Evolutionary conservation across 2,797 vertebrate species (phyloP), one percentile per base, ranked within the genome.

Genomic region (Ceryle rudis): DNA sequence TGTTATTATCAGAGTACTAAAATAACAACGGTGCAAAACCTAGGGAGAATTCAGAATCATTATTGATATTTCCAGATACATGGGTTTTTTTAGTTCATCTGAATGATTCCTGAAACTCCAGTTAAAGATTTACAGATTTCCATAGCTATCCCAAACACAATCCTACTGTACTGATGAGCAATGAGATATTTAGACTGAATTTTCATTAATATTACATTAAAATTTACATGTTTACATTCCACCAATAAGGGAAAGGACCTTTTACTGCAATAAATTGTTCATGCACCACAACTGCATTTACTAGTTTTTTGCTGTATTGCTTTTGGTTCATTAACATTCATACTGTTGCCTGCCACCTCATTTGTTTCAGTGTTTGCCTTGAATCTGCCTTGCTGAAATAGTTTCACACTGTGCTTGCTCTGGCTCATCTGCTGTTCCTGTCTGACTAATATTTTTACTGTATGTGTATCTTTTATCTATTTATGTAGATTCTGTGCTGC

Each of bases 291-390:
- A 96, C 83, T 90, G 52, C 94, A 88, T 95, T 97, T 97, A 97
- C 93, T 95, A 97, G 95, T 94, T 97, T 97, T 96, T 93, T 5
- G 19, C 89, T 93, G 51, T 82, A 92, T 74, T 93, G 92, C 88
- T 88, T 95, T 96, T 88, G 79, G 73, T 86, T 98, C 94, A 96
- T 98, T 98, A 97, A 80, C 93, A 98, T 97, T 97, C 97, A 93
- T 83, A 82, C 87, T 86, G 15, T 87, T 96, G 89, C 95, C 95
- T 97, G 77, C 80, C 89, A 97, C 96, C 89, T 97, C 96, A 80
- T 94, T 95, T 97, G 93, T 96, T 97, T 98, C 92, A 75, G 54
- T 94, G 77, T 97, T 97, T 97, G 88, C 93, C 97, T 96, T 97
- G 94, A 96, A 96, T 97, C 95, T 96, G 81, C 80, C 65, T 94